phyloP scores from a whole-genome alignment of 2,797 vertebrate species.

The Gymnopithys bicolor region DNA sequence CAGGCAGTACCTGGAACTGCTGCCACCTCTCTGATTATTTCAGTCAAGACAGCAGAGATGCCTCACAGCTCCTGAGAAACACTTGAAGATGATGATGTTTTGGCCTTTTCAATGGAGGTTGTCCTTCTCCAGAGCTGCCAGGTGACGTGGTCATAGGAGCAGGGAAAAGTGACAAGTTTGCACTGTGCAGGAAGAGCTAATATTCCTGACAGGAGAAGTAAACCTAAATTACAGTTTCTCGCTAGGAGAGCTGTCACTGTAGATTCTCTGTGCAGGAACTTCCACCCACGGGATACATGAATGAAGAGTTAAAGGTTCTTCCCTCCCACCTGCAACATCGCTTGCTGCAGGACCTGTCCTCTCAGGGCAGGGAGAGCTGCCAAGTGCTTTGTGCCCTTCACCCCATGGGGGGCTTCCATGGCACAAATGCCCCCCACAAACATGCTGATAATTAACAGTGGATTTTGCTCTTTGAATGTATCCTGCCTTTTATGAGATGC shows the following conservation, averaged over 20 bases:
- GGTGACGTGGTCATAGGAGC: not conserved
- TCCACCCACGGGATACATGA: not conserved
- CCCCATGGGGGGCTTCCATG: not conserved
- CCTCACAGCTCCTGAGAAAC: not conserved
- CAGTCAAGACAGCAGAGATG: not conserved
- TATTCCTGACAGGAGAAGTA: not conserved
- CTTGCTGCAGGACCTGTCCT: not conserved
- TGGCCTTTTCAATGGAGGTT: not conserved
- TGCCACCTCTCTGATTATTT: not conserved
- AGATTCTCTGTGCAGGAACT: not conserved
- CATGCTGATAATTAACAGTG: not conserved
- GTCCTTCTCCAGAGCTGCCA: not conserved
- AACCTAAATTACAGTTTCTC: not conserved
- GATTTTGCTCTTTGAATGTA: not conserved
- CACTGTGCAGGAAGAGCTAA: not conserved
- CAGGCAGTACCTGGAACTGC: not conserved
- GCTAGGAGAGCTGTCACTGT: not conserved
- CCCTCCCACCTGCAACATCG: fast-evolving
- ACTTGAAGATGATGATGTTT: not conserved
- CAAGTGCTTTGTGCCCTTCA: not conserved
- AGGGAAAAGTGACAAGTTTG: not conserved
- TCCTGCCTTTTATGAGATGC: not conserved
- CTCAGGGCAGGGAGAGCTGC: not conserved
- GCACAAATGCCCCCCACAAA: not conserved
- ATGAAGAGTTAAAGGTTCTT: not conserved